Evolutionary conservation across 2,797 vertebrate species (phyloP).

Genomic region (Potorous gilbertii): DNA sequence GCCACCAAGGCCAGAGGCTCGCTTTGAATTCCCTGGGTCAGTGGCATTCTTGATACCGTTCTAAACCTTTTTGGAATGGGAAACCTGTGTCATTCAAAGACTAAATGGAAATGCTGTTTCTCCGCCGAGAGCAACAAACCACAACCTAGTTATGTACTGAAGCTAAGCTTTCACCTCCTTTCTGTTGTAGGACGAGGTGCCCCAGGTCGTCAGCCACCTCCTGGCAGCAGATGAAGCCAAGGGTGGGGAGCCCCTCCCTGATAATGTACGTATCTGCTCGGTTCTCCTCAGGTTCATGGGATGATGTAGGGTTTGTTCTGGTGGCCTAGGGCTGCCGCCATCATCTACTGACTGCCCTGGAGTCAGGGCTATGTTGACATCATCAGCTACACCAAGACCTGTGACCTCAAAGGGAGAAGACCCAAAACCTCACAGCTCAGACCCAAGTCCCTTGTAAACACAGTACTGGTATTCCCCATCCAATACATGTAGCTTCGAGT

Average conservation of each 20-base stretch:
- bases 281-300: not conserved
- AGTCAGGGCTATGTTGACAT: not conserved
- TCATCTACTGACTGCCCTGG: not conserved
- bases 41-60: not conserved
- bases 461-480: not conserved
- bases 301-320: rapidly evolving
- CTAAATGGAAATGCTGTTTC: not conserved
- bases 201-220: constrained; percentile 58
- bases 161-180: not conserved
- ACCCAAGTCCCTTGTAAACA: not conserved
- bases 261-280: constrained; percentile 63
- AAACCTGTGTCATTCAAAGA: not conserved
- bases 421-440: not conserved
- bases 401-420: not conserved
- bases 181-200: constrained; percentile 78
- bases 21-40: not conserved
- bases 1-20: not conserved
- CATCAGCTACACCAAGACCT: not conserved
- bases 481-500: not conserved
- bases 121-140: not conserved
- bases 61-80: not conserved
- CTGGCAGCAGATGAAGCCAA: constrained; percentile 67
- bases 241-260: constrained; percentile 72
- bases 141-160: not conserved
- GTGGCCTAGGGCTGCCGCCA: not conserved